A percentile compares a stretch with the other conserved stretches of the same genome.
These are phyloP conservation scores for Poeciliopsis presidionis DNA, from an alignment of 2,797 vertebrate species.

Conservation along the genomic window DNA sequence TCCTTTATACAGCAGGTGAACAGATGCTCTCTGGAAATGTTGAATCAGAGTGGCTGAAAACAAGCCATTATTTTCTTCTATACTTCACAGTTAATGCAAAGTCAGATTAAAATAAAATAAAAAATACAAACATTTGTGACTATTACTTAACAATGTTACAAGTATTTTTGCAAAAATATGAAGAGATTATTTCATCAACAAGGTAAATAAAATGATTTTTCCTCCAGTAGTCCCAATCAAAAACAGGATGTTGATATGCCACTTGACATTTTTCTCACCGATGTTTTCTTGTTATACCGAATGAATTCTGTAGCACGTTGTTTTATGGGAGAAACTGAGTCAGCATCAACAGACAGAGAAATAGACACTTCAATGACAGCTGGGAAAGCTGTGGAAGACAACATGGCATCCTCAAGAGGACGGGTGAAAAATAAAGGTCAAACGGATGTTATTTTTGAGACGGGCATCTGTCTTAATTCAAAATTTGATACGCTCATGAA, in stretches of 20 bases:
- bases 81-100: background rate
- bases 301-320: background rate
- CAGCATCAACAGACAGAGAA: constrained; percentile 47
- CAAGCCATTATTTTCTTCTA: background rate
- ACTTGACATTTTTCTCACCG: constrained; percentile 2
- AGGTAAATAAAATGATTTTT: background rate
- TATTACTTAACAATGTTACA: background rate
- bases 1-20: too few relatives aligned
- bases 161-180: background rate
- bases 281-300: constrained; percentile 6
- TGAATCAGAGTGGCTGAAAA: too few relatives aligned
- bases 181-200: too few relatives aligned
- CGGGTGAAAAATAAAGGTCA: constrained; percentile 38
- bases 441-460: constrained; percentile 31
- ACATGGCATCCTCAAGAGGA: constrained; percentile 13
- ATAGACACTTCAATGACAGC: constrained; percentile 56
- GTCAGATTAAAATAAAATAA: background rate
- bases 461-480: constrained; percentile 1
- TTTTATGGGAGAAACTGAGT: constrained; percentile 45
- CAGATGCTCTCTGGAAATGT: too few relatives aligned
- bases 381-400: constrained; percentile 34
- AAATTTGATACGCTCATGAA: background rate
- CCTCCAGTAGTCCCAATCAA: background rate
- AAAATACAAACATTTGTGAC: background rate
- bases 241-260: background rate